Percentiles rank a stretch among this genome's conserved stretches.
These are phyloP conservation scores for Petaurus breviceps DNA, from an alignment of 2,113 vertebrate genomes.

Conservation along the genomic window DNA sequence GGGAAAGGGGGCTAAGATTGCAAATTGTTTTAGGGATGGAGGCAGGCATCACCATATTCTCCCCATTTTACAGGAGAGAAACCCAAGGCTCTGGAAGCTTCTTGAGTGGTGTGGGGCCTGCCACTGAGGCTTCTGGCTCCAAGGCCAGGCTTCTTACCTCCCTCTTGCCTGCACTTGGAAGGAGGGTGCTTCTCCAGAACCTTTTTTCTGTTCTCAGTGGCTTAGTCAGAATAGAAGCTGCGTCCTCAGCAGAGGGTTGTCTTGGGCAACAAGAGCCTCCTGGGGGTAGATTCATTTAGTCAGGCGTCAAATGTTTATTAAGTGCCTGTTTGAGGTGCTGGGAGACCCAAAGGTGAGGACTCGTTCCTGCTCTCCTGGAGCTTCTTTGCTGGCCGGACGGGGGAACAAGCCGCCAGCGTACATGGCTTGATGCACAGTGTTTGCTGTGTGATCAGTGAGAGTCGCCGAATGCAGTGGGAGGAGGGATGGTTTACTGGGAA, in stretches of 20 bases:
- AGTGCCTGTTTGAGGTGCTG: background rate
- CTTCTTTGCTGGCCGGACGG: background rate
- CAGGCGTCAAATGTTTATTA: background rate
- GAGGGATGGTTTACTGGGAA: background rate
- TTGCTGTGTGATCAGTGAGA: background rate
- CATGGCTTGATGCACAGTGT: background rate
- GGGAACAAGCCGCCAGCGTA: background rate
- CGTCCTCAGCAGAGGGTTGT: background rate
- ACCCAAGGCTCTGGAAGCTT: background rate
- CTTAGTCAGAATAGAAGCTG: background rate
- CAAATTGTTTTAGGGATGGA: background rate
- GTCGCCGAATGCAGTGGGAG: background rate
- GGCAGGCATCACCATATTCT: background rate
- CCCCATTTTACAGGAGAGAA: background rate
- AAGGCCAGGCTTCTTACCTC: background rate
- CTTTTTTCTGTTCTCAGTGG: background rate
- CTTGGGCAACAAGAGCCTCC: background rate
- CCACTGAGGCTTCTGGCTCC: background rate
- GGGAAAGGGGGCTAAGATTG: background rate
- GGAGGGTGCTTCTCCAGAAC: background rate
- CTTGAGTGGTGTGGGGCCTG: background rate
- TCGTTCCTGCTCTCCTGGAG: background rate
- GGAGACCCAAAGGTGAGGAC: background rate
- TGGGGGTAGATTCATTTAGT: background rate
- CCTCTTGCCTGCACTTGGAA: background rate